A percentile compares a stretch with the other conserved stretches of the same genome.
These are phyloP conservation scores for Scolopax rusticola DNA, from an alignment of 2,797 vertebrate genomes.

Conservation along the genomic window DNA sequence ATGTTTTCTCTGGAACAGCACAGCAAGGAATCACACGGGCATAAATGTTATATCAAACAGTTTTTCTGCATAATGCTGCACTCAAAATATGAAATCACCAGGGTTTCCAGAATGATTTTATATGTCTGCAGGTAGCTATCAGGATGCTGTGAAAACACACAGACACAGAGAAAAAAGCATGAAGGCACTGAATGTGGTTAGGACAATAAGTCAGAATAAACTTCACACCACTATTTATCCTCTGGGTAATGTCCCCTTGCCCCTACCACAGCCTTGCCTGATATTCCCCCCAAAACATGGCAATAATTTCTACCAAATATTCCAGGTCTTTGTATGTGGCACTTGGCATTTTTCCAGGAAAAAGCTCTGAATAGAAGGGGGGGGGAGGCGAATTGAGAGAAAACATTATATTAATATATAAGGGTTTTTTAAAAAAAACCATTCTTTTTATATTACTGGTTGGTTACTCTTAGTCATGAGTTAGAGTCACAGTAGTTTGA, in stretches of 20 bases:
- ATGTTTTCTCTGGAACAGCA: background rate
- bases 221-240: background rate
- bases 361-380: background rate
- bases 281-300: background rate
- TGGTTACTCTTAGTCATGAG: too few relatives aligned
- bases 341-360: background rate
- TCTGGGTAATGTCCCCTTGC: background rate
- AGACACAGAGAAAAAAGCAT: background rate
- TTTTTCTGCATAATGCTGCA: background rate
- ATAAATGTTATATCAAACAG: background rate
- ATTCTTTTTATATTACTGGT: too few relatives aligned
- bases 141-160: background rate
- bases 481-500: too few relatives aligned
- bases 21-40: background rate
- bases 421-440: too few relatives aligned
- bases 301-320: background rate
- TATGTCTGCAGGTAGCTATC: background rate
- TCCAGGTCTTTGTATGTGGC: background rate
- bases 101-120: background rate
- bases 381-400: background rate
- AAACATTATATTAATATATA: background rate
- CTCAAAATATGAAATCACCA: background rate
- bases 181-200: background rate
- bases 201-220: background rate
- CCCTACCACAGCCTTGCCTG: background rate